Base-by-base conservation (phyloP, 2,797 vertebrate species). In the Acanthurus tractus region DNA sequence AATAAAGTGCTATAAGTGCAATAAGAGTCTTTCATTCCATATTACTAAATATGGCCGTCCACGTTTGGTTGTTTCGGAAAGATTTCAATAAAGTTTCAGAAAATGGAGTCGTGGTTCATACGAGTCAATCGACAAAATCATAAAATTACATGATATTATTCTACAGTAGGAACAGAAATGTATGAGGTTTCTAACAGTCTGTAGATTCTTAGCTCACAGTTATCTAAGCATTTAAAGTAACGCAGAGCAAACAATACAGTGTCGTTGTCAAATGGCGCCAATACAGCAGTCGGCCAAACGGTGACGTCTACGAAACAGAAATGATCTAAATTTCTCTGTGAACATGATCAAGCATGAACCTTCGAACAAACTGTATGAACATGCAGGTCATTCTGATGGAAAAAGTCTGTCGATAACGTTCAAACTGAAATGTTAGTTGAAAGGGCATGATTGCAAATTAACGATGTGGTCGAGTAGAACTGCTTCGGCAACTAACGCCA, bases 221-320 rank as follows among this genome's bases (percentile, higher is more conserved):
- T 22, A 2, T 4, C 1, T 50, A 20, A 7, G 15, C 10, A 3
- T 20, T 3, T 18, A 61, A 34, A 34, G 6, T 0, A 2, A 13
- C 8, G 13, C 17, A 14, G 34, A 42, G 15, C 7, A 59, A 52
- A 76, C 54, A 76, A 69, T n/a, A 29, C 38, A 17, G 3, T 1
- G n/a, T 0, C 34, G 0, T 0, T 6, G 36, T 11, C 1, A 63
- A 70, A 64, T 88, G 84, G 87, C 84, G 87, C 82, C 82, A 80
- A 80, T 0, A 14, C 6, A 3, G 13, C 34, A 1, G 62, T 5
- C 6, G 12, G 1, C 0, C 8, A 63, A 61, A 17, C 29, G 15
- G 3, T 8, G 25, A 15, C 20, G 36, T 12, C 40, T 2, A 3
- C 11, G 11, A 0, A 0, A 38, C 5, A 61, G 22, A 59, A 34